Evolutionary conservation across 2,797 vertebrate species (phyloP).

Genomic region (Phylloscopus collybita): DNA sequence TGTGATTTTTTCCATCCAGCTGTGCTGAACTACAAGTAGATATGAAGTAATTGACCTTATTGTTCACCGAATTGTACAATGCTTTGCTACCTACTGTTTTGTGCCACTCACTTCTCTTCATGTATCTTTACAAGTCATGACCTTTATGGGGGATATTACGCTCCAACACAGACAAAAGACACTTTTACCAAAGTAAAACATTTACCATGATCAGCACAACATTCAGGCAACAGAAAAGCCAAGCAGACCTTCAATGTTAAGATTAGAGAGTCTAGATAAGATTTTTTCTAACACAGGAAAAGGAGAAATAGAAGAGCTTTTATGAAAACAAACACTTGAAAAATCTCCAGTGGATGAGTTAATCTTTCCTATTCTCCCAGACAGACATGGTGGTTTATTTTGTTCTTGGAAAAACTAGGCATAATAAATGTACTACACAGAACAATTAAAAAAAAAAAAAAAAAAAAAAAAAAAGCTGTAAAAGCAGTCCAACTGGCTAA

Average conservation of each 20-base stretch:
- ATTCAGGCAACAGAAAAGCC: background rate
- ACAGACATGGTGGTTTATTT: background rate
- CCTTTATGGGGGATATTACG: conserved; percentile 54
- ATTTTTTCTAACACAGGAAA: background rate
- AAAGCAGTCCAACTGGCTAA: background rate
- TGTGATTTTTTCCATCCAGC: conserved; percentile 66
- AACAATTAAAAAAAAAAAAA: background rate
- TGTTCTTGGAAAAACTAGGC: background rate
- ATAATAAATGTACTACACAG: background rate
- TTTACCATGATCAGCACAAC: background rate
- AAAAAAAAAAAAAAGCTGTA: too few relatives aligned
- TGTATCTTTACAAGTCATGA: conserved; percentile 59
- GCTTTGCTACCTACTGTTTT: conserved; percentile 71
- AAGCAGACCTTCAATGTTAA: conserved; percentile 8
- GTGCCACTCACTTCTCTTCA: conserved; percentile 63
- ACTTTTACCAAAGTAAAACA: conserved; percentile 44
- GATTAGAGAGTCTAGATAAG: background rate
- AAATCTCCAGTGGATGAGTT: background rate
- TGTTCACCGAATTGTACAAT: conserved; percentile 65
- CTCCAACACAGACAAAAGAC: conserved; percentile 28
- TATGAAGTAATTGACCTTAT: conserved; percentile 76
- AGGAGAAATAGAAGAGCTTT: background rate
- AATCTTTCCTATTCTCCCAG: background rate
- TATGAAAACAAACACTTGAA: background rate
- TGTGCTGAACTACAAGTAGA: conserved; percentile 70